Evolutionary conservation across 2,888 invertebrate species (phyloP).

Genomic region (Argyra leucocephala): DNA sequence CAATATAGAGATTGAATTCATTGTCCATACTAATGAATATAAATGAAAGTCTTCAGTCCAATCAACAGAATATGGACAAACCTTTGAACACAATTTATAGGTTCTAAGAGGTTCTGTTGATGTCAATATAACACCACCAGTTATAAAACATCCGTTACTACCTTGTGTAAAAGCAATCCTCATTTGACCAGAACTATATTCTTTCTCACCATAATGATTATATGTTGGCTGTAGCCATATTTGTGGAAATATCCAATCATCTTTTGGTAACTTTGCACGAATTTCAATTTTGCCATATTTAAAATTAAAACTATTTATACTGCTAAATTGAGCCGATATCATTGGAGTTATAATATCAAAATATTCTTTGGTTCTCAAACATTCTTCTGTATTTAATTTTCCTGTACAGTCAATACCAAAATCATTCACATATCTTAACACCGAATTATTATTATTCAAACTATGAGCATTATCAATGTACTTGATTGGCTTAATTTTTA

Average conservation of each 20-base stretch:
- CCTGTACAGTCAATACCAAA: constrained; percentile 35
- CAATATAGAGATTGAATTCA: constrained; percentile 28
- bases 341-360: constrained; percentile 55
- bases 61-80: constrained; percentile 20
- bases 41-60: constrained; percentile 55
- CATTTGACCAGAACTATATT: constrained; percentile 57
- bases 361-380: constrained; percentile 25
- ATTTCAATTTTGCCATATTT: constrained; percentile 60
- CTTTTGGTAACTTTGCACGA: constrained; percentile 61
- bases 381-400: constrained; percentile 28
- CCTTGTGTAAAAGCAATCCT: constrained; percentile 54
- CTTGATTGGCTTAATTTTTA: constrained; percentile 27
- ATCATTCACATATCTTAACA: constrained; percentile 15
- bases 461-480: constrained; percentile 11
- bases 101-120: constrained; percentile 32
- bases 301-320: constrained; percentile 54
- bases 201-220: constrained; percentile 54
- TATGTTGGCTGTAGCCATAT: constrained; percentile 54
- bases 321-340: constrained; percentile 54
- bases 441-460: background rate
- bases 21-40: constrained; percentile 58
- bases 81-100: constrained; percentile 30
- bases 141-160: constrained; percentile 8
- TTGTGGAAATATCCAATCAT: constrained; percentile 68
- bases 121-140: constrained; percentile 32